A percentile compares a stretch with the other conserved stretches of the same genome.
These are phyloP conservation scores for Sitodiplosis mosellana DNA, from an alignment of 1,140 invertebrate species.

Conservation along the genomic window DNA sequence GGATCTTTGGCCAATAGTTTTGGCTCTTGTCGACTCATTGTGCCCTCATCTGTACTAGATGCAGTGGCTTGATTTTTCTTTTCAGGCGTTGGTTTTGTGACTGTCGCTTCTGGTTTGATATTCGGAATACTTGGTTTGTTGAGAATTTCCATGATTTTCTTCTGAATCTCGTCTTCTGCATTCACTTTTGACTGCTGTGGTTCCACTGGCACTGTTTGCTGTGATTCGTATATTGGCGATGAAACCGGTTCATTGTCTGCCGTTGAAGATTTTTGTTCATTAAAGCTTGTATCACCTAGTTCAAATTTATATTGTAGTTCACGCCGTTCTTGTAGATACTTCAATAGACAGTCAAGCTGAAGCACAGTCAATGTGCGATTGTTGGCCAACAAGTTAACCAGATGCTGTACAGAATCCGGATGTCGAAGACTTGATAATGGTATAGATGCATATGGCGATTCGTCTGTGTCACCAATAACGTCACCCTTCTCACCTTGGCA, in stretches of 20 bases:
- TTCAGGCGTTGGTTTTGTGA: no score
- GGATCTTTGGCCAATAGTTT: no score
- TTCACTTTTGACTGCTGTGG: conserved; percentile 29
- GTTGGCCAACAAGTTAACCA: conserved; percentile 62
- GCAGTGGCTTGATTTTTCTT: no score
- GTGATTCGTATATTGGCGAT: conserved; percentile 18
- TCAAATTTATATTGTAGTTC: conserved; percentile 53
- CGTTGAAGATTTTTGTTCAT: no score
- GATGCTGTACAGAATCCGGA: conserved; percentile 50
- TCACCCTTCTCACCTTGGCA: conserved; percentile 36
- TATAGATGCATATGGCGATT: conserved; percentile 11
- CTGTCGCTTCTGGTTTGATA: no score
- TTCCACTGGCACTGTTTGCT: conserved; percentile 18
- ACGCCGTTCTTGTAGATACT: conserved; percentile 56
- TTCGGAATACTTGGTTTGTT: conserved; percentile 35
- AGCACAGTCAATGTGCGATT: conserved; percentile 57
- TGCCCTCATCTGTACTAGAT: no score
- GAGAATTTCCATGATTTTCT: conserved; percentile 66
- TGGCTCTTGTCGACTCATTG: no score
- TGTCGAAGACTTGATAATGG: conserved; percentile 28
- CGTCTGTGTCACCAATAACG: conserved; percentile 12
- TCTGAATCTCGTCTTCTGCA: conserved; percentile 39
- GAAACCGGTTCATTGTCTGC: no score
- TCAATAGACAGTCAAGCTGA: conserved; percentile 64
- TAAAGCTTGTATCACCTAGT: conserved; percentile 31